Base-by-base conservation (phyloP, 1,140 invertebrate species). In the Nasonia longicornis region DNA sequence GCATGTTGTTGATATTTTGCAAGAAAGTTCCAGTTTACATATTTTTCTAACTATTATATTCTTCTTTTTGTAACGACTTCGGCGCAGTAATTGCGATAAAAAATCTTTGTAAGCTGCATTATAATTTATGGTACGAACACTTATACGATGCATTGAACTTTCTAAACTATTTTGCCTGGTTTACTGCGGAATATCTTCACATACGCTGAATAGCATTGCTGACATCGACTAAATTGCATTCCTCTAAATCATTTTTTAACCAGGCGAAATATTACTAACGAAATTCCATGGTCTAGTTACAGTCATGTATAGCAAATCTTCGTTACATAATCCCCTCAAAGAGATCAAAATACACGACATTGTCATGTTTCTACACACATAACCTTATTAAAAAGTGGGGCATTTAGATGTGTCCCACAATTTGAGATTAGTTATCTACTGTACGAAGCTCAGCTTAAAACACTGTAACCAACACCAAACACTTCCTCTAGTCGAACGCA, bases 11-110 rank as follows among this genome's bases (percentile, higher is more conserved):
- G 52, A 58, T 58, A 58, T 58, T 58, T 58, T 58, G 52, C 52
- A 58, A 58, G 20, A n/a, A n/a, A 16, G 52, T 58, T 58, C 52
- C 20, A 58, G 16, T n/a, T 58, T 35, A 10, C 35, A 67, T 26
- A 31, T 69, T 48, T 77, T 67, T 38, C 11, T 77, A 14, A 14
- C 42, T 45, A 52, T 69, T 29, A 10, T 78, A 16, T 78, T 52
- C 69, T 78, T 31, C 42, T 78, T 16, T 12, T 78, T 58, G 31
- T 2, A 58, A 58, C 38, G 12, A 58, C 52, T 26, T 45, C 26
- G 29, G 31, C 52, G 52, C 52, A 58, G 52, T 58, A 4, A 16
- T 58, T 58, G 52, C 2, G 52, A 58, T 52, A n/a, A 58, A 58
- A 58, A 58, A 58, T 58, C 52, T 58, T 58, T 58, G n/a, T 20